Conservation (phyloP, 2,113 vertebrate species). For the rabbit (Oryctolagus cuniculus) region mOryCun1.1 NC_091438.1:86008501-86009000, state of each 20-base stretch:
- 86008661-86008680: slow-evolving; percentile 5
- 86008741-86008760: slow-evolving; percentile 14
- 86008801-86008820: not conserved
- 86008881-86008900: too few species aligned
- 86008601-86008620: slow-evolving; percentile 25
- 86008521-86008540: slow-evolving; percentile 14
- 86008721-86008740: not conserved
- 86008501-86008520: not conserved
- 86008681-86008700: slow-evolving; percentile 10
- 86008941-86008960: too few species aligned
- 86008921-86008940: too few species aligned
- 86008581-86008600: not conserved
- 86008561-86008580: slow-evolving; percentile 22
- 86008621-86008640: not conserved
- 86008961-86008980: too few species aligned
- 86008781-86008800: slow-evolving; percentile 32
- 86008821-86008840: not conserved
- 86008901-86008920: too few species aligned
- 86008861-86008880: too few species aligned
- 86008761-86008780: not conserved
- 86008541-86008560: slow-evolving; percentile 44
- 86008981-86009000: too few species aligned
- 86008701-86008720: not conserved
- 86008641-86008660: slow-evolving; percentile 30
- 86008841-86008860: too few species aligned